These are phyloP conservation scores for Phataginus tetradactyla DNA, from an alignment of 2,797 vertebrate genomes.

Conservation along the genomic window DNA sequence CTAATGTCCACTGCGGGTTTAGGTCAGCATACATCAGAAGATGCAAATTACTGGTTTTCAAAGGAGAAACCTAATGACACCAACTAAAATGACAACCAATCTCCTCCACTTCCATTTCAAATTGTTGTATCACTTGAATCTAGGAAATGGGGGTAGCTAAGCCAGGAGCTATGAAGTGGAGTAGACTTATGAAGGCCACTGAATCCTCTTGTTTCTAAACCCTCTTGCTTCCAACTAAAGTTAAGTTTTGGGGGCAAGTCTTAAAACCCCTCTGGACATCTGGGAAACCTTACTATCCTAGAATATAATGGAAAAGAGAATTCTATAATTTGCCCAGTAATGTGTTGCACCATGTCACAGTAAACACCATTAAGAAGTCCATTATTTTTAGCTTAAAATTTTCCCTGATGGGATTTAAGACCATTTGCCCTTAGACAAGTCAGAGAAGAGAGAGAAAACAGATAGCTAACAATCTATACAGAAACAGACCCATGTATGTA, in stretches of 20 bases:
- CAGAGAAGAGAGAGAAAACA: not conserved
- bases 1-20: not conserved
- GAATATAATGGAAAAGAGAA: not conserved
- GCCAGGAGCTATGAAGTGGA: not conserved
- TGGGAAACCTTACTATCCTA: not conserved
- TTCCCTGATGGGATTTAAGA: not conserved
- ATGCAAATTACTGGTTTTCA: slow-evolving; percentile 41
- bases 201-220: not conserved
- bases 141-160: not conserved
- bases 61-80: slow-evolving; percentile 54
- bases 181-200: not conserved
- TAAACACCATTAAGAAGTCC: not conserved
- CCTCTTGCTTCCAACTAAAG: not conserved
- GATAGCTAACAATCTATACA: not conserved
- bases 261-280: slow-evolving; percentile 11
- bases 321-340: not conserved
- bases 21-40: not conserved
- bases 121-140: not conserved
- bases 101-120: not conserved
- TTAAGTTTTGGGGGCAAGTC: not conserved
- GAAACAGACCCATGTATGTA: not conserved
- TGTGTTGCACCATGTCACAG: not conserved
- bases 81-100: not conserved
- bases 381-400: slow-evolving; percentile 46
- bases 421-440: slow-evolving; percentile 2